Evolutionary conservation across 2,113 vertebrate genomes (phyloP).

Genomic region (Osmerus eperlanus): DNA sequence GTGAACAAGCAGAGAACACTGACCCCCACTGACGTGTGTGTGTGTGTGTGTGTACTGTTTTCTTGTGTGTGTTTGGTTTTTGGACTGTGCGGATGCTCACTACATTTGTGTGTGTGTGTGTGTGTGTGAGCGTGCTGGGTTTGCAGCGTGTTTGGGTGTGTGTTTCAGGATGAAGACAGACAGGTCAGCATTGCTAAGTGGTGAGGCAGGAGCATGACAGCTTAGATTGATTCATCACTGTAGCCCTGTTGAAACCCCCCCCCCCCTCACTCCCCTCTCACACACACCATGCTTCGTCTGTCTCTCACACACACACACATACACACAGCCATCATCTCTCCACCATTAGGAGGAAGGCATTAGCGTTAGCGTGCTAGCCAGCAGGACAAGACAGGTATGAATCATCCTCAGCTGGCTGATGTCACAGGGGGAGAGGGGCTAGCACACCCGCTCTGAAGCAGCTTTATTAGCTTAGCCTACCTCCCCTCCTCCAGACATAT

Average conservation of each 20-base stretch:
- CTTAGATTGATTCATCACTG: constrained; percentile 87
- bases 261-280: constrained; percentile 80
- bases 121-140: not conserved
- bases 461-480: constrained; percentile 75
- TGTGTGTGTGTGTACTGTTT: not conserved
- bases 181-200: constrained; percentile 42
- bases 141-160: constrained; percentile 25
- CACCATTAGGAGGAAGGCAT: constrained; percentile 57
- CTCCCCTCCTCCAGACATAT: constrained; percentile 26
- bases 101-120: constrained; percentile 9
- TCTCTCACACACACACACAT: not conserved
- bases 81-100: too few species aligned
- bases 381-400: constrained; percentile 71
- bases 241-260: constrained; percentile 69
- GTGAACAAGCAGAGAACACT: too few species aligned
- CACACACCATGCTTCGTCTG: not conserved
- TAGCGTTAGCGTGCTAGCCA: constrained; percentile 77
- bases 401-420: constrained; percentile 86
- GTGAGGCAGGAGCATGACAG: constrained; percentile 49
- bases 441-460: constrained; percentile 49
- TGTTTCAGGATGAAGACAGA: constrained; percentile 35
- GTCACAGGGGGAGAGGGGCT: constrained; percentile 77
- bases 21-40: not conserved
- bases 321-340: constrained; percentile 28
- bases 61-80: not conserved